Conservation (phyloP, 2,888 invertebrate genomes). For the Eilema caniola region DNA sequence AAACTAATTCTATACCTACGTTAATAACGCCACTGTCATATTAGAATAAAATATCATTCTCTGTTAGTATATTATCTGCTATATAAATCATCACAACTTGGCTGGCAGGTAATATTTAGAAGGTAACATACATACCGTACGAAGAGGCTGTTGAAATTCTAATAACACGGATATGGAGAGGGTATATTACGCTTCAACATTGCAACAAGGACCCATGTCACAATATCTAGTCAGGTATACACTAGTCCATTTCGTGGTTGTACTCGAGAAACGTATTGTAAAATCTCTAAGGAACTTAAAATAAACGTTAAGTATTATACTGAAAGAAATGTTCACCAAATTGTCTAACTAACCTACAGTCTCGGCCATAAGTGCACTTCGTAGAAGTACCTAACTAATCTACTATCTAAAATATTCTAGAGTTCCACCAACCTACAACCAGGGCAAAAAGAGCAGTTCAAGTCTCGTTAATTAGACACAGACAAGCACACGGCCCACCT, state of each 20-base stretch:
- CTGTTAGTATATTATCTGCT: conserved; percentile 6
- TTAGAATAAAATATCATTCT: neutral
- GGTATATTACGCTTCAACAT: conserved; percentile 46
- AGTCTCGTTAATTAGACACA: neutral
- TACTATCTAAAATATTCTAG: too few species aligned
- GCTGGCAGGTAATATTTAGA: conserved; percentile 27
- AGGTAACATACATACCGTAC: conserved; percentile 30
- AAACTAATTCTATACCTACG: neutral
- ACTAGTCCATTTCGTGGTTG: neutral
- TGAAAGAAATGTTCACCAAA: too few species aligned
- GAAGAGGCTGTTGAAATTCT: conserved; percentile 49
- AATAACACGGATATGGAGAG: conserved; percentile 45
- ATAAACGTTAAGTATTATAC: too few species aligned
- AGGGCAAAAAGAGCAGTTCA: too few species aligned
- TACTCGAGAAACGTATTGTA: neutral
- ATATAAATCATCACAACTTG: conserved; percentile 14
- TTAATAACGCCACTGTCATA: neutral
- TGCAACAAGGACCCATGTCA: conserved; percentile 53
- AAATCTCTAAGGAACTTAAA: neutral
- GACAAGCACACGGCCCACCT: too few species aligned
- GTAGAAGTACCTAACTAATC: too few species aligned
- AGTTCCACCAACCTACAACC: too few species aligned
- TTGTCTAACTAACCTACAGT: neutral
- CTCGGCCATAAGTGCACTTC: too few species aligned
- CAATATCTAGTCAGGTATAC: conserved; percentile 34